Evolutionary conservation across 2,113 vertebrate genomes (phyloP), one percentile per base, ranked within the genome.

Genomic region (Gobiocypris rarus): DNA sequence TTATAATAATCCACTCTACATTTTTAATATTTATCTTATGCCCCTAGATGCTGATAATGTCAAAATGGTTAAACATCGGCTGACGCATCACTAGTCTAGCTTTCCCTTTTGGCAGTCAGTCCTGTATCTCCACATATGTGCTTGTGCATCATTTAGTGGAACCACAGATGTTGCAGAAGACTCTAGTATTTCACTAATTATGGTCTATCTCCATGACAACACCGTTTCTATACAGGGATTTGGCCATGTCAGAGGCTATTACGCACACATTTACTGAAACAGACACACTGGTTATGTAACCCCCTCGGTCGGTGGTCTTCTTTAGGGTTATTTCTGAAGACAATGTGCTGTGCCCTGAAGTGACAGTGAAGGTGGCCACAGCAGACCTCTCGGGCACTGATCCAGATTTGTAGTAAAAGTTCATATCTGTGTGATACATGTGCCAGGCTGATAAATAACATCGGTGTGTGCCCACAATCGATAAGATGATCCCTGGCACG

Each of bases 121-220:
- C 43, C 59, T 81, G 56, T 70, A 82, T 79, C 52, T 87, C 58
- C 69, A 79, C 43, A 59, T 56, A 74, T 74, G 59, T 77, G 9
- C 48, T 75, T 83, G 85, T 81, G 86, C 84, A 70, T 84, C 83
- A 92, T 90, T 86, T 78, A 86, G 77, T 77, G 52, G 79, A 84
- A 85, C 86, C 15, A 56, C 82, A 87, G 85, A 85, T 74, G 54
- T 78, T 61, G 75, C 59, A 56, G 80, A 82, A 84, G 74, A 48
- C 10, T 85, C 82, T 85, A 90, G 91, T 91, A 88, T 91, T 87
- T 84, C 78, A 79, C 77, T 86, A 86, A 91, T 91, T 89, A 87
- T 81, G 86, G 77, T 24, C 56, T 58, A 61, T 91, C 83, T 85
- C 91, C 90, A 91, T 91, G 91, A 89, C 86, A 91, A 91, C 91